Conservation (phyloP, 2,797 vertebrate genomes). For the Antennarius maculatus region DNA sequence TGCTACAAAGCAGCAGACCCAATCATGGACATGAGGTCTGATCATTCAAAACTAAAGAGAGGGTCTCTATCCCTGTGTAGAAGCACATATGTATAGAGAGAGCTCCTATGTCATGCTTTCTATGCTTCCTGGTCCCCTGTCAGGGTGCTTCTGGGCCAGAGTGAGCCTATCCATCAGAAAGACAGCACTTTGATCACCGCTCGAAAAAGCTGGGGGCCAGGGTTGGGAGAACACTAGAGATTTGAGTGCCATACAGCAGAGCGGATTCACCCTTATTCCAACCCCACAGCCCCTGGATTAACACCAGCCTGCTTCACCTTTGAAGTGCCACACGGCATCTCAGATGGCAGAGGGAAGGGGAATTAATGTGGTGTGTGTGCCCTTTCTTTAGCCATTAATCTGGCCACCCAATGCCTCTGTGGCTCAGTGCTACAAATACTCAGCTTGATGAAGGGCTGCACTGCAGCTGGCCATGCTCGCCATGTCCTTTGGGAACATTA, state of each 20-base stretch:
- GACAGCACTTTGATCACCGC: constrained; percentile 80
- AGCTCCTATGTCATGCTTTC: constrained; percentile 64
- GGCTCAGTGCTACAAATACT: constrained; percentile 40
- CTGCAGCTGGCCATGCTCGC: constrained; percentile 50
- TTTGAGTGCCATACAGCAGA: constrained; percentile 43
- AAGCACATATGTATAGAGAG: constrained; percentile 18
- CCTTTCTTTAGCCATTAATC: constrained; percentile 51
- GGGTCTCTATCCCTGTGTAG: constrained; percentile 2
- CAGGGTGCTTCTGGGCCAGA: constrained; percentile 57
- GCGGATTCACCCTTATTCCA: constrained; percentile 3
- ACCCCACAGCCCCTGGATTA: constrained; percentile 63
- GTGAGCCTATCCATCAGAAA: constrained; percentile 73
- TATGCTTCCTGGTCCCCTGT: constrained; percentile 68
- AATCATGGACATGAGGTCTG: constrained; percentile 1
- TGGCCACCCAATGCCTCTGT: constrained; percentile 30
- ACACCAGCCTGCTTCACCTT: constrained; percentile 69
- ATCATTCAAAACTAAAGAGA: constrained; percentile 21
- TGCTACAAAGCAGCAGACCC: constrained; percentile 16
- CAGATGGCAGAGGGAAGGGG: constrained; percentile 64
- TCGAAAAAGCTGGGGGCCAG: constrained; percentile 64
- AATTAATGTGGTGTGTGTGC: constrained; percentile 67
- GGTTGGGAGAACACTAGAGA: constrained; percentile 36
- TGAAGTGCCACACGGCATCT: constrained; percentile 75
- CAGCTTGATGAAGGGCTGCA: constrained; percentile 31
- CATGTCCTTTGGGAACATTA: constrained; percentile 30